Conservation (phyloP, 2,888 invertebrate species). For the Microplitis deprimator region DNA sequence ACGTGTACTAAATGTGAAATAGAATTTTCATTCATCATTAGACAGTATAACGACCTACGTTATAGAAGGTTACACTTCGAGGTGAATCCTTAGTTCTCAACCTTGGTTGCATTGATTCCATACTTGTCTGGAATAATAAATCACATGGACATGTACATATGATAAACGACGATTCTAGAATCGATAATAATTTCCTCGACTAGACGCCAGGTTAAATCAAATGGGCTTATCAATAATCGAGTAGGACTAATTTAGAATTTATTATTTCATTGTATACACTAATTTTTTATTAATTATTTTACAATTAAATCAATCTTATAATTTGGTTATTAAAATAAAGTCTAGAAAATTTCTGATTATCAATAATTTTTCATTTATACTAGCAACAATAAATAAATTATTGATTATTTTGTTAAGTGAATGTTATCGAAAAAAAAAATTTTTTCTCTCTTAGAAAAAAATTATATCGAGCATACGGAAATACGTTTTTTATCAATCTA, state of each 20-base stretch:
- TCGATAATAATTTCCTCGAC: conserved; percentile 21
- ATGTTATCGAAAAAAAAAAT: too few relatives aligned
- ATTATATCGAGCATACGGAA: too few relatives aligned
- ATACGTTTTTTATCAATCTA: too few relatives aligned
- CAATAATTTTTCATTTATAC: too few relatives aligned
- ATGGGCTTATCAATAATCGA: background rate
- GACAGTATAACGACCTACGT: background rate
- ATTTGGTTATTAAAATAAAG: background rate
- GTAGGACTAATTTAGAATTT: background rate
- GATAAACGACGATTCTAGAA: conserved; percentile 24
- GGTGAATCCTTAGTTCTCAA: background rate
- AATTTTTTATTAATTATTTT: background rate
- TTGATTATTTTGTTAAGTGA: too few relatives aligned
- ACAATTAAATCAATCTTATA: background rate
- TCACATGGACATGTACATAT: background rate
- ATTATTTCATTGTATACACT: background rate
- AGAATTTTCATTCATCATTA: background rate
- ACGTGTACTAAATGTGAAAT: background rate
- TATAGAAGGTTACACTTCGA: conserved; percentile 8
- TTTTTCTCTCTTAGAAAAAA: too few relatives aligned
- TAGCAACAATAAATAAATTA: too few relatives aligned
- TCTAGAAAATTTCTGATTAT: too few relatives aligned
- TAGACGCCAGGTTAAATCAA: background rate
- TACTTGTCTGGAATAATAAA: conserved; percentile 20
- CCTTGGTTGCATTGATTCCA: conserved; percentile 12